phyloP scores from a whole-genome alignment of 1,140 invertebrate genomes.

The Atta texana region DNA sequence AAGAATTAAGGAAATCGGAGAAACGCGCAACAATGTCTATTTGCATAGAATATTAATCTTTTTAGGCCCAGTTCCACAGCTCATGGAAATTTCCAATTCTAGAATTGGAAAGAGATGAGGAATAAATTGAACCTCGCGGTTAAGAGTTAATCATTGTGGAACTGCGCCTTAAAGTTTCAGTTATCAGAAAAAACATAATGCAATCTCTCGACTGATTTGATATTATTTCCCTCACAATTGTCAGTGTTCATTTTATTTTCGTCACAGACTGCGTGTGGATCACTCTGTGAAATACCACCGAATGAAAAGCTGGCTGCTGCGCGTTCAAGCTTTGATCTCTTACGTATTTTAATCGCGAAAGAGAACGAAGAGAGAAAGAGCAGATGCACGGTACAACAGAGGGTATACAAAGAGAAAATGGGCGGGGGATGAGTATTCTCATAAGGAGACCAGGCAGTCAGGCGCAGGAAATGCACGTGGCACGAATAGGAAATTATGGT shows the following conservation, averaged over 20 bases:
- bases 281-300: neutral
- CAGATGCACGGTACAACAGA: neutral
- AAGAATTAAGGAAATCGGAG: neutral
- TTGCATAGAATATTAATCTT: constrained; percentile 2
- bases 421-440: constrained; percentile 15
- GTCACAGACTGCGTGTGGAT: no score
- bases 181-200: neutral
- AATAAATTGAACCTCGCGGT: no score
- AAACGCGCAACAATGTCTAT: neutral
- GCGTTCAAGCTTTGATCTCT: neutral
- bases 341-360: constrained; percentile 32
- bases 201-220: neutral
- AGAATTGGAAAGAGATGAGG: no score
- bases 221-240: neutral
- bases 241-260: neutral
- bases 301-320: neutral
- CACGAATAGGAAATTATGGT: constrained; percentile 42
- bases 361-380: neutral
- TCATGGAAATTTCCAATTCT: no score
- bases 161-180: neutral
- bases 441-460: constrained; percentile 34
- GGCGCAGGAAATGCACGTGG: constrained; percentile 31
- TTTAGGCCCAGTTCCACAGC: no score
- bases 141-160: no score
- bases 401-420: constrained; percentile 23